A percentile compares a stretch with the other conserved stretches of the same genome.
phyloP scores from a whole-genome alignment of 2,888 invertebrate genomes.

The Prenolepis imparis region DNA sequence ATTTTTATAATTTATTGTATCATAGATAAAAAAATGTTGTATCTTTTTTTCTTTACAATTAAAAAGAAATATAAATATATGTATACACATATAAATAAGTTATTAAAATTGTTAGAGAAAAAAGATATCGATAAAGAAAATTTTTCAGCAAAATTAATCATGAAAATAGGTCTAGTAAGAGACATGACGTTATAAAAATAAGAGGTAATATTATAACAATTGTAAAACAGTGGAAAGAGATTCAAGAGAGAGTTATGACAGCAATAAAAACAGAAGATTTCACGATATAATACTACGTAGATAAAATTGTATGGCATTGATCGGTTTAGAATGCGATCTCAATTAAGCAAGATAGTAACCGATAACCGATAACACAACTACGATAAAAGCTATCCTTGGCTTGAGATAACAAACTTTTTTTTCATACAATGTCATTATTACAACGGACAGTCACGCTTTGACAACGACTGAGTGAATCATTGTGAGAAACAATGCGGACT shows the following conservation, averaged over 20 bases:
- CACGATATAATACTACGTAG: not conserved
- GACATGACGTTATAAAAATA: not conserved
- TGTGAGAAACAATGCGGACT: constrained; percentile 2
- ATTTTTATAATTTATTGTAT: not conserved
- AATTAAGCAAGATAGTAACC: constrained; percentile 58
- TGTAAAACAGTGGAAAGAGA: not conserved
- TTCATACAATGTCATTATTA: not conserved
- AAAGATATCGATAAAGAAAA: not conserved
- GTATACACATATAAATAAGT: not conserved
- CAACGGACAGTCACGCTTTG: constrained; percentile 40
- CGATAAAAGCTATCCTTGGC: constrained; percentile 61
- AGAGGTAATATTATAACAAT: not conserved
- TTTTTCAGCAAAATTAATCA: not conserved
- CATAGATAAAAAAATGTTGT: not conserved
- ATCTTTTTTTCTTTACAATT: not conserved
- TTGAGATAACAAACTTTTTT: constrained; percentile 57
- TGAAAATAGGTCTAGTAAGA: not conserved
- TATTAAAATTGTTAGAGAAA: not conserved
- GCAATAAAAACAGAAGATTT: not conserved
- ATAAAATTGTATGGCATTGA: not conserved
- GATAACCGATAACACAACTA: constrained; percentile 59
- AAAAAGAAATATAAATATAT: not conserved
- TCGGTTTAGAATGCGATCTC: not conserved
- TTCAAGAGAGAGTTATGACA: not conserved
- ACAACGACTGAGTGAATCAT: not conserved